These are phyloP conservation scores for Synanthedon formicaeformis DNA, from an alignment of 2,888 invertebrate genomes.

Conservation along the genomic window DNA sequence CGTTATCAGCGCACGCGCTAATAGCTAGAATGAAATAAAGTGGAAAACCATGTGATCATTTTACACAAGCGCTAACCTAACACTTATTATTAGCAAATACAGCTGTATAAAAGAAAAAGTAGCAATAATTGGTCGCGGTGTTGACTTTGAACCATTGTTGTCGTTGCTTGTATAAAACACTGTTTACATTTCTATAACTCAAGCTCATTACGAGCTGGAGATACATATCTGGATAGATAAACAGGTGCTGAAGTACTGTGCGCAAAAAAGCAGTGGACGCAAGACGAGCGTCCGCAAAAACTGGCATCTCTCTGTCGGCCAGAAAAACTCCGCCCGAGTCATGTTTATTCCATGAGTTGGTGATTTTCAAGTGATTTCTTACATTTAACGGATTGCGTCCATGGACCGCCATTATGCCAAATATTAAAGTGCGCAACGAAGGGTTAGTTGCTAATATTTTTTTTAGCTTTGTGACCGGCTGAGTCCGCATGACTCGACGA, in stretches of 20 bases:
- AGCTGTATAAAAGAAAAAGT: too few species aligned
- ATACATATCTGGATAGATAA: slow-evolving; percentile 1
- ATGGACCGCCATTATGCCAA: not conserved
- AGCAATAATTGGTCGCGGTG: too few species aligned
- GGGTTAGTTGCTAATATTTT: too few species aligned
- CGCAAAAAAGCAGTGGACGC: slow-evolving; percentile 26
- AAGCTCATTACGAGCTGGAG: too few species aligned
- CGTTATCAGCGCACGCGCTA: too few species aligned
- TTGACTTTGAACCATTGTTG: not conserved
- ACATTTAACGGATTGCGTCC: slow-evolving; percentile 59
- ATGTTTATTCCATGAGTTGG: slow-evolving; percentile 68
- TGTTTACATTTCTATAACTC: too few species aligned
- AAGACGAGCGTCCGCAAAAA: slow-evolving; percentile 28
- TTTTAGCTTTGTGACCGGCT: not conserved
- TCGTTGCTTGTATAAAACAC: too few species aligned
- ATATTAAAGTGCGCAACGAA: too few species aligned
- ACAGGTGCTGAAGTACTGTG: slow-evolving; percentile 14
- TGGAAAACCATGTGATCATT: too few species aligned
- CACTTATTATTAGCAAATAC: too few species aligned
- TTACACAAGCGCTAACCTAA: too few species aligned
- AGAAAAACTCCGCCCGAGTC: slow-evolving; percentile 38
- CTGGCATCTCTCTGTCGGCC: slow-evolving; percentile 20
- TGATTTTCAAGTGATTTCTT: slow-evolving; percentile 64
- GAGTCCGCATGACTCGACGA: not conserved
- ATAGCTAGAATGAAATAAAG: too few species aligned